Conservation (phyloP, 2,797 vertebrate genomes). For the Anabacerthia variegaticeps region DNA sequence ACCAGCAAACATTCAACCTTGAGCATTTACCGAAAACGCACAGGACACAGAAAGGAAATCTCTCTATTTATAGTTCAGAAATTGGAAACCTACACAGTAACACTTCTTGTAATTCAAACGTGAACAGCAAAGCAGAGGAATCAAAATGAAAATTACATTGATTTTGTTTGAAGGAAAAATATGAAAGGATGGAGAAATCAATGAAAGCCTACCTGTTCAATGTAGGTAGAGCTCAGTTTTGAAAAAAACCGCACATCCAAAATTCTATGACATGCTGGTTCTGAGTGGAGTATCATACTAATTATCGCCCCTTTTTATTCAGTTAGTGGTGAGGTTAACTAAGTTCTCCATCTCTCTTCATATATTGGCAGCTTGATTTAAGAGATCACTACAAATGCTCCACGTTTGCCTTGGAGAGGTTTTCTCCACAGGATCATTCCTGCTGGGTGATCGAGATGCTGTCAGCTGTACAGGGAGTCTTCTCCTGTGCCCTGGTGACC, state of each 20-base stretch:
- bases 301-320: neutral
- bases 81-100: neutral
- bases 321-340: neutral
- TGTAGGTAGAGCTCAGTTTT: neutral
- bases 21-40: neutral
- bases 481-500: neutral
- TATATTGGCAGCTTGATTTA: neutral
- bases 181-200: neutral
- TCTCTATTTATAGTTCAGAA: constrained; percentile 3
- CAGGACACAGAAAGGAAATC: neutral
- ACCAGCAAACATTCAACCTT: neutral
- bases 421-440: neutral
- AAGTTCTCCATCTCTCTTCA: neutral
- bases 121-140: neutral
- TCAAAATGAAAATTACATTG: neutral
- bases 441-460: neutral
- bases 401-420: neutral
- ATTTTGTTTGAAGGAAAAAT: neutral
- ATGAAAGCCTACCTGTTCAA: neutral
- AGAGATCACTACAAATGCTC: neutral
- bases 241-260: neutral
- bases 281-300: neutral
- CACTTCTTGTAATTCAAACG: neutral
- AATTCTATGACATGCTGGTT: neutral
- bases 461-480: neutral